phyloP scores from a whole-genome alignment of 2,888 invertebrate species.

The Cacoxenus indagator region DNA sequence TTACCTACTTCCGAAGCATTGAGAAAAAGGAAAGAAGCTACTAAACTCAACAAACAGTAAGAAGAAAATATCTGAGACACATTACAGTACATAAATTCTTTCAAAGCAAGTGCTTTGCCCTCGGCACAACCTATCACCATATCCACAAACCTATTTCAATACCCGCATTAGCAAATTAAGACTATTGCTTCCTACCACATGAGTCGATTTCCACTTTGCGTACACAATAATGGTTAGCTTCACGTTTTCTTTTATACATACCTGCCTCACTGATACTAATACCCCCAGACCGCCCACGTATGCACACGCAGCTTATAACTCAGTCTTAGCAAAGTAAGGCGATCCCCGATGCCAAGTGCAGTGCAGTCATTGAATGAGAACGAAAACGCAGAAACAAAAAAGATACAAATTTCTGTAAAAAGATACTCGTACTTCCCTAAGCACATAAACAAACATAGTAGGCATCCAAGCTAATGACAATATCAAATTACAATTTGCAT shows the following conservation, averaged over 20 bases:
- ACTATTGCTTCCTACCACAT: not conserved
- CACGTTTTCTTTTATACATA: conserved; percentile 1
- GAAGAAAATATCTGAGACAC: too few species aligned
- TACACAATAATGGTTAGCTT: not conserved
- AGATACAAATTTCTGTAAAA: not conserved
- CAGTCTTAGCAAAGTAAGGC: conserved; percentile 43
- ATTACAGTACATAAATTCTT: too few species aligned
- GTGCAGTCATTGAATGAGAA: conserved; percentile 30
- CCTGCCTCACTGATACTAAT: not conserved
- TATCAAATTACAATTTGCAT: conserved; percentile 27
- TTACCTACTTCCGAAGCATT: too few species aligned
- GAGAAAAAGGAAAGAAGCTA: too few species aligned
- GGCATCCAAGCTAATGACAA: conserved; percentile 17
- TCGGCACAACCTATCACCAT: not conserved
- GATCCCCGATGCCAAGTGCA: conserved; percentile 61
- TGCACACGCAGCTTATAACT: conserved; percentile 25
- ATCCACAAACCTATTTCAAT: too few species aligned
- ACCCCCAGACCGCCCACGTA: not conserved
- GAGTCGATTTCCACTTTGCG: not conserved
- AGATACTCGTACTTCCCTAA: conserved; percentile 18
- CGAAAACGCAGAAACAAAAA: not conserved
- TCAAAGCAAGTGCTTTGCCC: not conserved
- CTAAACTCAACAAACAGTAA: too few species aligned
- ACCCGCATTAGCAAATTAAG: conserved; percentile 14
- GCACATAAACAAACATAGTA: not conserved